A percentile compares a stretch with the other conserved stretches of the same genome.
Conservation (phyloP, 2,888 invertebrate genomes). For the Cephus rjabovi region DNA sequence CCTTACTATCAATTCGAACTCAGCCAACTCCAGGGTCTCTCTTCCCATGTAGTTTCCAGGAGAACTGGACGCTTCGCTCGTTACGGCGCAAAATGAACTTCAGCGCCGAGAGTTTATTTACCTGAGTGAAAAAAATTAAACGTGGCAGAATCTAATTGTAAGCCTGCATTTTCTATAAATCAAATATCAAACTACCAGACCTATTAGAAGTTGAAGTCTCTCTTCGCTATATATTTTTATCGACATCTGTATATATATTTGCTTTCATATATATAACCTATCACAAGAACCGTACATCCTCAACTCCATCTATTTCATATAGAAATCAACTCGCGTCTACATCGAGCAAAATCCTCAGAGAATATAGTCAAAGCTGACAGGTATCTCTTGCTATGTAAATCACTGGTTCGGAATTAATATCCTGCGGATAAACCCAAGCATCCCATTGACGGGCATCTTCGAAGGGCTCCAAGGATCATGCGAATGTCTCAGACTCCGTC, state of each 20-base stretch:
- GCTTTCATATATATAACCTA: not conserved
- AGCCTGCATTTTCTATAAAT: conserved; percentile 1
- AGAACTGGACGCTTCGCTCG: conserved; percentile 23
- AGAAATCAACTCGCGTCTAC: not conserved
- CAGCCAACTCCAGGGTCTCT: conserved; percentile 16
- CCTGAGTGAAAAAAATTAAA: conserved; percentile 5
- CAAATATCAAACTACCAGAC: not conserved
- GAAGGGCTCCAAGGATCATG: not conserved
- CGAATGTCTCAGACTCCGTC: no score
- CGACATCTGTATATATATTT: not conserved
- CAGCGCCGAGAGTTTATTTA: conserved; percentile 22
- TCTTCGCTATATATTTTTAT: not conserved
- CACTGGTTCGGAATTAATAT: not conserved
- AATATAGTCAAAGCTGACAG: not conserved
- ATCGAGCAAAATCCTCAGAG: not conserved
- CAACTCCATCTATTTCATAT: not conserved
- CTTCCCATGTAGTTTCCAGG: conserved; percentile 28
- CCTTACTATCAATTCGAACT: not conserved
- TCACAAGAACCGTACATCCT: not conserved
- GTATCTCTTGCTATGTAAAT: not conserved
- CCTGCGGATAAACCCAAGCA: not conserved
- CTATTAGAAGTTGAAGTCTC: not conserved
- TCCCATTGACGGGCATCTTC: not conserved
- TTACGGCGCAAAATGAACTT: conserved; percentile 13
- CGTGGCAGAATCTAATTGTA: conserved; percentile 13